Evolutionary conservation across 1,140 invertebrate species (phyloP).

Genomic region (Scylla paramamosain): DNA sequence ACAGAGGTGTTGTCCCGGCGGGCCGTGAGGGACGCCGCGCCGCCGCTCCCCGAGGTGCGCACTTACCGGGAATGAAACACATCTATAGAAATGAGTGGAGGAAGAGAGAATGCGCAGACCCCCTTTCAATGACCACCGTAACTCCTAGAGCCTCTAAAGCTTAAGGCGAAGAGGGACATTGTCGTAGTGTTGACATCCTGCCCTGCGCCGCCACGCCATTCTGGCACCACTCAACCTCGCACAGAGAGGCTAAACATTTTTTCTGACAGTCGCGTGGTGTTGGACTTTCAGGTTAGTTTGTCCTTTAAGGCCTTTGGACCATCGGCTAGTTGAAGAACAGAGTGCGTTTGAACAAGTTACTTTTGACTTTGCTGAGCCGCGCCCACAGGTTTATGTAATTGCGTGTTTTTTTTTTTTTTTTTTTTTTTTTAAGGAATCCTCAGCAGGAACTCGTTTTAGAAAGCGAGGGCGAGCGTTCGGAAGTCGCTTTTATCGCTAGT

Average conservation of each 20-base stretch:
- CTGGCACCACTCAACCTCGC: neutral
- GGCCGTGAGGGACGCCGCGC: neutral
- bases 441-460: neutral
- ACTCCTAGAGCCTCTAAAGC: slow-evolving; percentile 69
- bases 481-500: neutral
- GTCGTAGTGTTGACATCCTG: neutral
- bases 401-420: neutral
- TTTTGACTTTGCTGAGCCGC: slow-evolving; percentile 54
- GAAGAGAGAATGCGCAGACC: slow-evolving; percentile 33
- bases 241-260: neutral
- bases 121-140: slow-evolving; percentile 71
- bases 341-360: slow-evolving; percentile 51
- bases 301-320: slow-evolving; percentile 71
- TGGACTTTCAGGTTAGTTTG: slow-evolving; percentile 28
- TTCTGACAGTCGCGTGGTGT: slow-evolving; percentile 34
- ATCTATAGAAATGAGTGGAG: slow-evolving; percentile 43
- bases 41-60: neutral
- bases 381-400: neutral
- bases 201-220: neutral
- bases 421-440: no score
- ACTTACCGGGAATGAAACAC: slow-evolving; percentile 13
- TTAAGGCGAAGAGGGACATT: slow-evolving; percentile 43
- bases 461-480: neutral
- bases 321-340: slow-evolving; percentile 74
- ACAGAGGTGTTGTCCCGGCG: neutral